phyloP scores from a whole-genome alignment of 53 echinoderm and acorn worm genomes.

The Henricia sp. region DNA sequence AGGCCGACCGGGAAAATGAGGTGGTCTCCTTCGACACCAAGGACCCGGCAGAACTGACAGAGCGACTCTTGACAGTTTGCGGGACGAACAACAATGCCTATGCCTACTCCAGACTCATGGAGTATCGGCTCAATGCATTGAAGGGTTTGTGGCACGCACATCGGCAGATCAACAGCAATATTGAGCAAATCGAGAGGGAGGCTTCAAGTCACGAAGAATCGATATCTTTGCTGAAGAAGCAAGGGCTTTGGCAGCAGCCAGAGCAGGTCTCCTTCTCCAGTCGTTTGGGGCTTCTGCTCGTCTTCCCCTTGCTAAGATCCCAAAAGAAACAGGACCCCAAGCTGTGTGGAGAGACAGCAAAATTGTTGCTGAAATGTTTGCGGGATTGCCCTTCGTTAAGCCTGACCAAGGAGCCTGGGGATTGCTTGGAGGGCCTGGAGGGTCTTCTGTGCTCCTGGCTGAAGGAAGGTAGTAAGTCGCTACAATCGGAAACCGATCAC shows the following conservation, averaged over 20 bases:
- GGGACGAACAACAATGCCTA: conserved; percentile 83
- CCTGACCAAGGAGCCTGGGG: conserved; percentile 81
- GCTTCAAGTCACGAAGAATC: conserved; percentile 77
- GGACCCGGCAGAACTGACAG: conserved; percentile 82
- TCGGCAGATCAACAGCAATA: conserved; percentile 75
- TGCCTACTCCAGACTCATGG: conserved; percentile 83
- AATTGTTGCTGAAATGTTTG: conserved; percentile 74
- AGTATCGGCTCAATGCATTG: conserved; percentile 82
- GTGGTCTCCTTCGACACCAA: conserved; percentile 90
- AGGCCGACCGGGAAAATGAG: conserved; percentile 69
- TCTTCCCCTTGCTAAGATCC: conserved; percentile 84
- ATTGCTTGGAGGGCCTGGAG: conserved; percentile 86
- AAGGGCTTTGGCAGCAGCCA: conserved; percentile 75
- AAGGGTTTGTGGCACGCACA: conserved; percentile 88
- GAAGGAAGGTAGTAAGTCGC: conserved; percentile 56
- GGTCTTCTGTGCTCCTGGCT: conserved; percentile 79
- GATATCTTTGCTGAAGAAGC: conserved; percentile 75
- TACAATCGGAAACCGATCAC: conserved; percentile 22
- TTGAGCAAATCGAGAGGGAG: conserved; percentile 82
- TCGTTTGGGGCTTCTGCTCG: conserved; percentile 73
- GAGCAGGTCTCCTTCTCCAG: conserved; percentile 86
- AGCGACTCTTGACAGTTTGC: conserved; percentile 78
- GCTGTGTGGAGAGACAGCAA: conserved; percentile 78
- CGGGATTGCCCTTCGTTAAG: conserved; percentile 84
- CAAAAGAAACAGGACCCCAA: conserved; percentile 78